Conservation (phyloP, 2,888 invertebrate species). For the Galeruca laticollis region DNA sequence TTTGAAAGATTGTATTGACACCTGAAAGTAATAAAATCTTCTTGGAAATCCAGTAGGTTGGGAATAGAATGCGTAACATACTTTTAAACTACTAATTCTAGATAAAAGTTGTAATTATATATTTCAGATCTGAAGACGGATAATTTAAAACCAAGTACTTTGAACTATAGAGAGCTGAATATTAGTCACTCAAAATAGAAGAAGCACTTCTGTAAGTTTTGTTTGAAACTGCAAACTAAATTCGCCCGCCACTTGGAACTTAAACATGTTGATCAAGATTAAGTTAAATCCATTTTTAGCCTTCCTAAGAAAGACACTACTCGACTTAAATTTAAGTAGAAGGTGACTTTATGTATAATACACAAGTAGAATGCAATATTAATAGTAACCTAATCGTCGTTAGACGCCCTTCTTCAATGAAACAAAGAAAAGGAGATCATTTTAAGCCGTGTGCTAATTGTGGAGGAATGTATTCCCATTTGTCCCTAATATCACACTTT, state of each 20-base stretch:
- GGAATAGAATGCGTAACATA: constrained; percentile 17
- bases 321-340: background rate
- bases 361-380: background rate
- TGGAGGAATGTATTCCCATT: constrained; percentile 10
- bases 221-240: constrained; percentile 6
- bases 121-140: background rate
- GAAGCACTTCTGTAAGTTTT: constrained; percentile 21
- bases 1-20: too few relatives aligned
- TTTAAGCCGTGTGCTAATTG: constrained; percentile 9
- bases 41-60: constrained; percentile 13
- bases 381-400: constrained; percentile 7
- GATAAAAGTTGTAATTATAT: constrained; percentile 14
- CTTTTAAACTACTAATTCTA: constrained; percentile 15
- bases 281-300: background rate
- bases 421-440: constrained; percentile 5
- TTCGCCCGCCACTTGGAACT: constrained; percentile 14
- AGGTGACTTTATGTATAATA: constrained; percentile 12
- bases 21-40: too few relatives aligned
- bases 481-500: too few relatives aligned
- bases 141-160: background rate
- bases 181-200: constrained; percentile 8
- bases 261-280: constrained; percentile 5
- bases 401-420: background rate
- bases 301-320: background rate
- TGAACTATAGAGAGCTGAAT: background rate